Percentiles rank a stretch among this genome's conserved stretches.
These are phyloP conservation scores for Thunnus albacares DNA, from an alignment of 2,797 vertebrate species.

Conservation along the genomic window DNA sequence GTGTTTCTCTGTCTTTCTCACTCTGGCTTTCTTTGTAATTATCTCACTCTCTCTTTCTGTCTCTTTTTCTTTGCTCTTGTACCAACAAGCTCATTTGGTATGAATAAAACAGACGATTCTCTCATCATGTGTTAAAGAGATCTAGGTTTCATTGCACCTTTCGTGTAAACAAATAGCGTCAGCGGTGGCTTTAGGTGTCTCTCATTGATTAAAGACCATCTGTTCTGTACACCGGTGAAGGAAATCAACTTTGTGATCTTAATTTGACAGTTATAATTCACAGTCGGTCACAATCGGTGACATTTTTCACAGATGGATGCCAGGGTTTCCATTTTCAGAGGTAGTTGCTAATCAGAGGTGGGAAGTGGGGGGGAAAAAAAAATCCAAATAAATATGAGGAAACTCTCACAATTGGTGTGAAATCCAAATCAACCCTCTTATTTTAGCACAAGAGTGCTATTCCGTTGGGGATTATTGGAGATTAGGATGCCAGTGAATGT, in stretches of 20 bases:
- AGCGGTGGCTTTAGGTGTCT: slow-evolving; percentile 18
- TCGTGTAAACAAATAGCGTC: slow-evolving; percentile 11
- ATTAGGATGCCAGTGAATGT: slow-evolving; percentile 70
- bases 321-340: slow-evolving; percentile 47
- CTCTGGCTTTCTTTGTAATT: slow-evolving; percentile 7
- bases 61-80: not conserved
- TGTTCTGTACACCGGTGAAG: slow-evolving; percentile 1
- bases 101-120: slow-evolving; percentile 1
- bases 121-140: slow-evolving; percentile 14
- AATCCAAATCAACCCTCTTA: slow-evolving; percentile 67
- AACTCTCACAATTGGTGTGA: slow-evolving; percentile 60
- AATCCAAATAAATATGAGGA: slow-evolving; percentile 37
- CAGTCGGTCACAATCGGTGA: slow-evolving; percentile 16
- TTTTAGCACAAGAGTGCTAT: slow-evolving; percentile 62
- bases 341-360: slow-evolving; percentile 4
- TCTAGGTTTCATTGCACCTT: slow-evolving; percentile 27
- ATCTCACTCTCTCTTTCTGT: not conserved
- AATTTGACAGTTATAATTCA: slow-evolving; percentile 35
- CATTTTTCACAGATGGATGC: slow-evolving; percentile 25
- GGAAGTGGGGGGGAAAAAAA: slow-evolving; percentile 14
- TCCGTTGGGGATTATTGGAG: slow-evolving; percentile 70
- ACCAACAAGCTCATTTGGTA: slow-evolving; percentile 22
- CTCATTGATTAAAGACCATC: slow-evolving; percentile 10
- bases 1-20: slow-evolving; percentile 25
- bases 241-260: slow-evolving; percentile 15